A percentile compares a stretch with the other conserved stretches of the same genome.
Evolutionary conservation across 2,797 vertebrate species (phyloP).

Genomic region (Manis pentadactyla): DNA sequence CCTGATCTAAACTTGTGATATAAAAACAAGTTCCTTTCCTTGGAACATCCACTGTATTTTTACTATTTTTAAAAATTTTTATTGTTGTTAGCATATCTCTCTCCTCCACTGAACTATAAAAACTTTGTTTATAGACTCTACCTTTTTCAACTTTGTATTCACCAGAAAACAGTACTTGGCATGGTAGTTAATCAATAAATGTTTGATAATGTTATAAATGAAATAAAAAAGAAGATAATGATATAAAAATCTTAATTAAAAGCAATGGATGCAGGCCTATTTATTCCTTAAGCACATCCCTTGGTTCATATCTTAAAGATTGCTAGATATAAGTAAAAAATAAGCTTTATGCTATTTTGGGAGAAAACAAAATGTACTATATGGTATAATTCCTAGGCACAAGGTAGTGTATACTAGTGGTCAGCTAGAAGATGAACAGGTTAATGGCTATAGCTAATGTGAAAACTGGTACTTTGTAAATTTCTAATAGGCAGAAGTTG

Average conservation of each 20-base stretch:
- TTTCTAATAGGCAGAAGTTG: neutral
- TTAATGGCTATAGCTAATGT: neutral
- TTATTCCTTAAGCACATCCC: neutral
- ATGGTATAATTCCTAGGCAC: neutral
- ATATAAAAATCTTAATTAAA: neutral
- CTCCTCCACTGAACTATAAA: neutral
- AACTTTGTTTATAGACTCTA: neutral
- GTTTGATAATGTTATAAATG: neutral
- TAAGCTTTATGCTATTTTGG: neutral
- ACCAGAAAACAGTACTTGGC: neutral
- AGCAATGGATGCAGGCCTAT: neutral
- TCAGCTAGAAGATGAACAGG: neutral
- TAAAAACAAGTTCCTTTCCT: neutral
- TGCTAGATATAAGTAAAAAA: neutral
- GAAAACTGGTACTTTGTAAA: neutral
- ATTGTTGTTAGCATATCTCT: neutral
- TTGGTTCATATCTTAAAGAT: neutral
- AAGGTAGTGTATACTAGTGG: neutral
- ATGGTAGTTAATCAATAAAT: neutral
- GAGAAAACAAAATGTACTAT: neutral
- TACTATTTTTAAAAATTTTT: neutral
- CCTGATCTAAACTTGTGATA: neutral
- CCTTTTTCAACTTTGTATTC: neutral
- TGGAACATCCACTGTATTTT: neutral
- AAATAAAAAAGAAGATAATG: neutral